Evolutionary conservation across 2,797 vertebrate species (phyloP).

Genomic region (Erethizon dorsatum): DNA sequence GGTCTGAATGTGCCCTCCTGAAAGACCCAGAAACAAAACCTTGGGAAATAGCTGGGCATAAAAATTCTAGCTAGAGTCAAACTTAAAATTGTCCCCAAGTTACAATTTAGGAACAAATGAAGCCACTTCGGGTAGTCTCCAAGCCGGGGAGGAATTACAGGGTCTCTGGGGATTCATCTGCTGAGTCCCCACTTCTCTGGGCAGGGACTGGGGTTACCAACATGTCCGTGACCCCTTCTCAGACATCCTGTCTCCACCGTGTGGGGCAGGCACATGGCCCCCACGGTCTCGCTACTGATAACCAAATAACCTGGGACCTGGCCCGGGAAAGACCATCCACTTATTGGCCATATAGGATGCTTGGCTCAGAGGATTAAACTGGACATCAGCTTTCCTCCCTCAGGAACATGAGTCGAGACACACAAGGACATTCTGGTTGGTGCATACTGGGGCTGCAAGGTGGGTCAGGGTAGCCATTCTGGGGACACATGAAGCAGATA

Average conservation of each 20-base stretch:
- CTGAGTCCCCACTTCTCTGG: not conserved
- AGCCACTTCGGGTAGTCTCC: not conserved
- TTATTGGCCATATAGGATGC: not conserved
- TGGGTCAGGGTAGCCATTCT: not conserved
- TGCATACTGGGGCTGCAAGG: not conserved
- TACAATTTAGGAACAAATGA: not conserved
- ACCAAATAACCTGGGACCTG: not conserved
- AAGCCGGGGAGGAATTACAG: not conserved
- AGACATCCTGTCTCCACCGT: not conserved
- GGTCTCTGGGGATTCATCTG: not conserved
- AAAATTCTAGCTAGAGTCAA: not conserved
- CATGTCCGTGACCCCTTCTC: not conserved
- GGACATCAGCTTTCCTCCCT: not conserved
- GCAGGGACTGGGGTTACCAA: not conserved
- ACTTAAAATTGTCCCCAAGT: not conserved
- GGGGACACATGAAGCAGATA: too few species aligned
- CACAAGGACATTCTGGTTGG: not conserved
- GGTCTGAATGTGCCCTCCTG: not conserved
- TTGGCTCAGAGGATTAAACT: not conserved
- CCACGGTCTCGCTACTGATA: not conserved
- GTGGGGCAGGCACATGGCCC: rapidly evolving
- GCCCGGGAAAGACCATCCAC: not conserved
- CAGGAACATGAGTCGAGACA: not conserved
- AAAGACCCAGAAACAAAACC: not conserved
- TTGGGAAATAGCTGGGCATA: not conserved